Conservation (phyloP, 2,888 invertebrate species). For the Helobdella robusta region DNA sequence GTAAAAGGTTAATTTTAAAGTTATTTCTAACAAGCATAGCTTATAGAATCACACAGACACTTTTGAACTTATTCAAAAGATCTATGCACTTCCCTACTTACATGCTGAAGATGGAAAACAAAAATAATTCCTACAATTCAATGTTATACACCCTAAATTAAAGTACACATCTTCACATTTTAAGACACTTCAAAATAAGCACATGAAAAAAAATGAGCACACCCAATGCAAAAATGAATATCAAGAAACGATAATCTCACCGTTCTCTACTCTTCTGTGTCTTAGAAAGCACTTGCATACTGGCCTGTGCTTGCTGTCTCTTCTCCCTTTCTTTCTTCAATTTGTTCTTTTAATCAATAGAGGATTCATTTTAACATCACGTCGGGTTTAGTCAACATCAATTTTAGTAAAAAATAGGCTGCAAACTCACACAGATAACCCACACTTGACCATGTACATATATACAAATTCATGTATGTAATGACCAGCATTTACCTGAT, state of each 20-base stretch:
- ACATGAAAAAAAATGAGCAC: too few species aligned
- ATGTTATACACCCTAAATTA: too few species aligned
- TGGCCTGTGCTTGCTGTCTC: conserved; percentile 56
- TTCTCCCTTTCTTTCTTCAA: conserved; percentile 66
- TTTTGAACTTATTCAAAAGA: too few species aligned
- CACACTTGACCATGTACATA: not conserved
- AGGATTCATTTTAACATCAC: not conserved
- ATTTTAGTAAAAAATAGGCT: too few species aligned
- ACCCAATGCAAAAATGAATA: not conserved
- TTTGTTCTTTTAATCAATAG: conserved; percentile 39
- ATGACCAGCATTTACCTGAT: conserved; percentile 40
- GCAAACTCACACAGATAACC: too few species aligned
- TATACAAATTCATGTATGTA: not conserved
- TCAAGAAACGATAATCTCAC: conserved; percentile 36
- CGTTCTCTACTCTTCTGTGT: conserved; percentile 61
- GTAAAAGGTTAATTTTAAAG: conserved; percentile 14
- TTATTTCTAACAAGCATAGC: too few species aligned
- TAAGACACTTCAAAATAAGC: too few species aligned
- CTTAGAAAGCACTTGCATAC: conserved; percentile 73
- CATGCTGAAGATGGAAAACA: too few species aligned
- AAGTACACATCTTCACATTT: not conserved
- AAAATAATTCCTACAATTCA: too few species aligned
- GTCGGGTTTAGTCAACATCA: not conserved
- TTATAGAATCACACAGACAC: too few species aligned
- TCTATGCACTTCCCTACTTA: too few species aligned